Evolutionary conservation across 35 echinoderm and acorn worm species (phyloP).

Genomic region (Chiridota heheva): DNA sequence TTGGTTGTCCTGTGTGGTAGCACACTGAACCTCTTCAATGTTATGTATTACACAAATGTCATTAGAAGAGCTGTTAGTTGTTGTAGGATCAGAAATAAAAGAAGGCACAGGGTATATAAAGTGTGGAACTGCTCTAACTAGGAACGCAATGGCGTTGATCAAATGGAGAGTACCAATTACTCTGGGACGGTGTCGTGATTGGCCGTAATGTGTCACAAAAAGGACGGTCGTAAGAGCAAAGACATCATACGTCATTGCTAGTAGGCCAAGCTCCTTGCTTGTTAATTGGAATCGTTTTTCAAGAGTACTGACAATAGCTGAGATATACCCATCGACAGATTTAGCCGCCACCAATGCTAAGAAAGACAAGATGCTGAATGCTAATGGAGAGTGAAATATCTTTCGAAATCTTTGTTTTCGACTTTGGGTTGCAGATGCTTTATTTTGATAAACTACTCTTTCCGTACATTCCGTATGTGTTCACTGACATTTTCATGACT

Average conservation of each 20-base stretch:
- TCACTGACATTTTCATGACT: no score
- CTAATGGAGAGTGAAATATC: not conserved
- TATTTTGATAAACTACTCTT: no score
- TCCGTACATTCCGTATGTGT: no score
- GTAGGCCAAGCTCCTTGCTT: slow-evolving; percentile 18
- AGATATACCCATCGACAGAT: slow-evolving; percentile 20
- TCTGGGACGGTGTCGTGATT: slow-evolving; percentile 46
- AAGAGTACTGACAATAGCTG: slow-evolving; percentile 33
- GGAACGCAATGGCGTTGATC: not conserved
- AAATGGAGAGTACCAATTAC: slow-evolving; percentile 12
- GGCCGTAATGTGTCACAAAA: slow-evolving; percentile 49
- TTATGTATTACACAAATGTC: no score
- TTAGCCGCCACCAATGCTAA: not conserved
- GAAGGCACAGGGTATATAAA: slow-evolving; percentile 33
- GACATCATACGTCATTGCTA: slow-evolving; percentile 42
- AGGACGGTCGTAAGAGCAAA: slow-evolving; percentile 17
- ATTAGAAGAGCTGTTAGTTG: not conserved
- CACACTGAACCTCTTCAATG: no score
- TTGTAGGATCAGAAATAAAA: slow-evolving; percentile 11
- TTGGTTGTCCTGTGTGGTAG: no score
- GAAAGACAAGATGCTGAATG: not conserved
- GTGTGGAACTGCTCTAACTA: slow-evolving; percentile 25
- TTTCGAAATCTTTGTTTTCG: no score
- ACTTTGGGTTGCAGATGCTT: no score
- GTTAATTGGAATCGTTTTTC: slow-evolving; percentile 52